phyloP scores from a whole-genome alignment of 2,113 vertebrate species.

The Cyphomyrus plagiostoma region DNA sequence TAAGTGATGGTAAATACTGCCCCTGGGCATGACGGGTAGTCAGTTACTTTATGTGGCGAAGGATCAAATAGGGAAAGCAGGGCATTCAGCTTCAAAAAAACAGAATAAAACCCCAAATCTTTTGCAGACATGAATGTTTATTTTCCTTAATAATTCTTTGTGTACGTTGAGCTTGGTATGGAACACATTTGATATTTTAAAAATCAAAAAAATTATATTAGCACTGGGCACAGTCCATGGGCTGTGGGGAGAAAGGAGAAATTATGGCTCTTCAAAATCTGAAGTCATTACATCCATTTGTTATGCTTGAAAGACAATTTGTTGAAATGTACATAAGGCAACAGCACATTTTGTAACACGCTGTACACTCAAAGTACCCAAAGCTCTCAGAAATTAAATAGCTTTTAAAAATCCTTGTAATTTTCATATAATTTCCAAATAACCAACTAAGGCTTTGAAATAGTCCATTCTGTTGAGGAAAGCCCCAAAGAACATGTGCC shows the following conservation, averaged over 20 bases:
- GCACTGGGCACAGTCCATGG: conserved; percentile 20
- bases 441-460: not conserved
- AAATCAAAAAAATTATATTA: conserved; percentile 24
- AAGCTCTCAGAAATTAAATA: not conserved
- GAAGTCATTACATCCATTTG: not conserved
- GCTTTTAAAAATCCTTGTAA: not conserved
- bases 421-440: not conserved
- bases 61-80: not conserved
- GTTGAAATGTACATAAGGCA: conserved; percentile 7
- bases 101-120: not conserved
- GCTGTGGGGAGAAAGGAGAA: not conserved
- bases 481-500: not conserved
- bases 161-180: conserved; percentile 21
- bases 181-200: conserved; percentile 42
- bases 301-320: not conserved
- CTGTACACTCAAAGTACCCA: not conserved
- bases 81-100: not conserved
- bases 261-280: not conserved
- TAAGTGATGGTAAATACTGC: not conserved
- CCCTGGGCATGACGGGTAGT: not conserved
- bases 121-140: conserved; percentile 15
- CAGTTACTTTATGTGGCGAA: not conserved
- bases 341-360: not conserved
- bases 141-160: conserved; percentile 14
- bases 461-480: not conserved